Evolutionary conservation across 2,113 vertebrate genomes (phyloP).

Genomic region (Pagrus major): DNA sequence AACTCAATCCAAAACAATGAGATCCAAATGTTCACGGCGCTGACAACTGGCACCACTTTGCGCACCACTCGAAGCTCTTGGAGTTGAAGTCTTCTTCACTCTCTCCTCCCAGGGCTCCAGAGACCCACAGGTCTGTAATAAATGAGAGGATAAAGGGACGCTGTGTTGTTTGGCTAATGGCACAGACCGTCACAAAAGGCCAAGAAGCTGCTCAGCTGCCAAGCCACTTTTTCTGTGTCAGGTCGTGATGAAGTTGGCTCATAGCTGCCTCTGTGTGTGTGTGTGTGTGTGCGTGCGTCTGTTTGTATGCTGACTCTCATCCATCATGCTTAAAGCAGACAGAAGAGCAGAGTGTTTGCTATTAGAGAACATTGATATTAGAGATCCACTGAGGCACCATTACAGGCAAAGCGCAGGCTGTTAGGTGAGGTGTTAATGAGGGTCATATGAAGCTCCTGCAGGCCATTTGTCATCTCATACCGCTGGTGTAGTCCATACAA

Average conservation of each 20-base stretch:
- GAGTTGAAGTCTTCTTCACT: constrained; percentile 21
- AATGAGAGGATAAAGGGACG: constrained; percentile 33
- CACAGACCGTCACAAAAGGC: constrained; percentile 23
- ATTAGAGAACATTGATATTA: neutral
- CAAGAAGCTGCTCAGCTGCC: constrained; percentile 39
- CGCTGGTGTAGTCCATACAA: neutral
- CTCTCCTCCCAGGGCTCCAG: constrained; percentile 2
- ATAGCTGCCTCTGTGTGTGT: constrained; percentile 8
- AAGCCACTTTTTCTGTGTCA: constrained; percentile 42
- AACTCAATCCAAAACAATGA: neutral
- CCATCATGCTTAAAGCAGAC: constrained; percentile 37
- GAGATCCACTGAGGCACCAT: constrained; percentile 43
- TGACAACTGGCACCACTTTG: neutral
- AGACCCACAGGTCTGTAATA: constrained; percentile 48
- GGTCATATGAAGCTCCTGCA: neutral
- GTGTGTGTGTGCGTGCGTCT: constrained; percentile 30
- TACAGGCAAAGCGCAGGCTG: constrained; percentile 7
- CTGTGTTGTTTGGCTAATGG: constrained; percentile 22
- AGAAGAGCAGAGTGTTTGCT: constrained; percentile 2
- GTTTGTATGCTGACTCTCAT: neutral
- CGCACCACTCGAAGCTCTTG: neutral
- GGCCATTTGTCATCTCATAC: neutral
- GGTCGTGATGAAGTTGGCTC: constrained; percentile 32
- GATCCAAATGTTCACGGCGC: constrained; percentile 14
- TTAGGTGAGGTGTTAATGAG: constrained; percentile 26